Conservation (phyloP, 1,140 invertebrate genomes). For the Drosophila baimaii region DNA sequence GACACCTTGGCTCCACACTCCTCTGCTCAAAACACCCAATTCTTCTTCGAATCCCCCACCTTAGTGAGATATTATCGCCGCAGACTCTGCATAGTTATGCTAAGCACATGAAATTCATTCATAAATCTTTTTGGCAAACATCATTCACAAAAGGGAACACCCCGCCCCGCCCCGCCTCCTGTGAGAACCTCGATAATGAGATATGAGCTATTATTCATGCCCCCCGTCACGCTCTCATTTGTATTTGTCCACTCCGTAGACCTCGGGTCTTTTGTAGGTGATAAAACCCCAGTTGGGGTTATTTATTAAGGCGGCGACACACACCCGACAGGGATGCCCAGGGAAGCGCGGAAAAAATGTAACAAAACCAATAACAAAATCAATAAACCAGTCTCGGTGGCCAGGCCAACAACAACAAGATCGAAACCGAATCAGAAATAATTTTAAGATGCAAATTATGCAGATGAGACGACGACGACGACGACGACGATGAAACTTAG, state of each 20-base stretch:
- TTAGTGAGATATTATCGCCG: slow-evolving; percentile 44
- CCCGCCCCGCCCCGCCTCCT: not conserved
- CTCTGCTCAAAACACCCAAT: not conserved
- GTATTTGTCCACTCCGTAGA: slow-evolving; percentile 39
- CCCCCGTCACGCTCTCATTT: slow-evolving; percentile 62
- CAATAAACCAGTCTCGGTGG: slow-evolving; percentile 78
- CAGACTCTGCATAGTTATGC: slow-evolving; percentile 65
- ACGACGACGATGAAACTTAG: slow-evolving; percentile 62
- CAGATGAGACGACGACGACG: slow-evolving; percentile 69
- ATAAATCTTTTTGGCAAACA: slow-evolving; percentile 68
- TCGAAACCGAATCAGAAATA: slow-evolving; percentile 56
- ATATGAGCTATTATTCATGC: slow-evolving; percentile 71
- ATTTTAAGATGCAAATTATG: slow-evolving; percentile 83
- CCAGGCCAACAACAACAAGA: slow-evolving; percentile 34
- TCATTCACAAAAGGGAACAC: slow-evolving; percentile 27
- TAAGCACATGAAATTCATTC: slow-evolving; percentile 69
- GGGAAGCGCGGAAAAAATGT: slow-evolving; percentile 20
- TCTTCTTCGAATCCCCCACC: not conserved
- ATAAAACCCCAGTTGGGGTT: slow-evolving; percentile 70
- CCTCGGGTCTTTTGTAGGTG: slow-evolving; percentile 66
- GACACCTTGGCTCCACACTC: slow-evolving; percentile 5
- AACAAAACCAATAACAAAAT: slow-evolving; percentile 73
- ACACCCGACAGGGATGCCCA: slow-evolving; percentile 27
- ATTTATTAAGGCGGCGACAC: slow-evolving; percentile 58
- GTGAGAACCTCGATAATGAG: slow-evolving; percentile 45